Base-by-base conservation (phyloP, 2,797 vertebrate species). In the Enteromius argenteus region DNA sequence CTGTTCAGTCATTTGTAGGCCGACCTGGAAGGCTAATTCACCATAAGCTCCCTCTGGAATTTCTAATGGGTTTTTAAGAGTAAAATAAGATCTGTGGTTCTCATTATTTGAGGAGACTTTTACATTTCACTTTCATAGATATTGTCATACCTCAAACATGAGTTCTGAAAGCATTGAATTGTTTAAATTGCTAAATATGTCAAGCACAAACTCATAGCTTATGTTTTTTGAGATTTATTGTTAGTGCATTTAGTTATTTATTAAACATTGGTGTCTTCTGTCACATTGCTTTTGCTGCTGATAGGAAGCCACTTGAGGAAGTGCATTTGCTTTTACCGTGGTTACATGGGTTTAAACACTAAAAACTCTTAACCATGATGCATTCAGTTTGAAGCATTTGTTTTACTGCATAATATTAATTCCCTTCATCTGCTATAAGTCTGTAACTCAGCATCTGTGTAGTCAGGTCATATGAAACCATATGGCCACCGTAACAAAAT, bases 401-500 rank as follows among this genome's bases (percentile, higher is more conserved):
- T 21, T 37, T 49, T n/a, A 66, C 11, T 79, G n/a, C 21, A 19
- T 21, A 15, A 46, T 10, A 60, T 32, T n/a, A 11, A 32, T 53
- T 72, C 42, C 37, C 30, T 37, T 80, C 37, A 60, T 81, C 19
- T 81, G 51, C 27, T 71, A 4, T 17, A 14, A 60, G 23, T 46
- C 39, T 39, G n/a, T 21, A 80, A 13, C 78, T 69, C 46, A 42
- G 32, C 46, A 56, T 19, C 35, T 8, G 19, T 80, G 49, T 35
- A 30, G 3, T 66, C 42, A 27, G 37, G 62, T 78, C 75, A 81
- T 67, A 81, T 81, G 39, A 64, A 84, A 79, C 74, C 37, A 75
- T 64, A 56, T 64, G 62, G 51, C 68, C 49, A 58, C 44, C 17
- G 5, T 60, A 51, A 58, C 58, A 68, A 73, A 64, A 56, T 15